A percentile compares a stretch with the other conserved stretches of the same genome.
Evolutionary conservation across 1,140 invertebrate species (phyloP).

Genomic region (Drosophila grimshawi): DNA sequence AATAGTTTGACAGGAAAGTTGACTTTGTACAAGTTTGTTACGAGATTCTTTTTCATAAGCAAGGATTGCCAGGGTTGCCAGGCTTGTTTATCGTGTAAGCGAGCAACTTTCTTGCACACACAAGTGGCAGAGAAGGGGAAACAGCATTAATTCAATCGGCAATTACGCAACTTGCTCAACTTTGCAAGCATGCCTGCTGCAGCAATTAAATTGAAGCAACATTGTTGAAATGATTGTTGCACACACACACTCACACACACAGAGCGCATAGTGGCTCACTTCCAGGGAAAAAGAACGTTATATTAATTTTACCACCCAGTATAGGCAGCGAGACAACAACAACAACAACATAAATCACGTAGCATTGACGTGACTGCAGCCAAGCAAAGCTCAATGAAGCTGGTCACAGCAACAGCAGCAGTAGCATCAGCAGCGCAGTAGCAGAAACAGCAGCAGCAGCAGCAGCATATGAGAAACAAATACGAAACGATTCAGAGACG

Average conservation of each 20-base stretch:
- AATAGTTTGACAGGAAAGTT: neutral
- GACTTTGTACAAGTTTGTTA: too few species aligned
- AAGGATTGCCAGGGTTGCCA: too few species aligned
- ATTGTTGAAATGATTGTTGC: conserved; percentile 41
- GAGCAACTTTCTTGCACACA: neutral
- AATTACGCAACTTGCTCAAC: conserved; percentile 36
- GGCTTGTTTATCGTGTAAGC: neutral
- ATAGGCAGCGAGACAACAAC: conserved; percentile 24
- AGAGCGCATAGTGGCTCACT: conserved; percentile 43
- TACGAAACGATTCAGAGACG: conserved; percentile 39
- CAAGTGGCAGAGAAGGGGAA: conserved; percentile 12
- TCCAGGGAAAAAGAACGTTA: conserved; percentile 75
- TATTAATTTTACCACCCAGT: conserved; percentile 67
- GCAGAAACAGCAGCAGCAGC: conserved; percentile 7
- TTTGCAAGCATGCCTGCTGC: conserved; percentile 12
- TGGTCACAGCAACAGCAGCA: conserved; percentile 31
- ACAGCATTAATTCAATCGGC: conserved; percentile 22
- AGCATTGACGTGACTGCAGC: conserved; percentile 74
- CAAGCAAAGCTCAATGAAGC: conserved; percentile 76
- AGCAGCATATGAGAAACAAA: conserved; percentile 37
- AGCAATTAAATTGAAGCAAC: conserved; percentile 44
- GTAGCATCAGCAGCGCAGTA: conserved; percentile 20
- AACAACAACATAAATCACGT: conserved; percentile 53
- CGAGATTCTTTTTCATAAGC: too few species aligned
- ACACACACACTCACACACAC: conserved; percentile 5